Evolutionary conservation across 2,888 invertebrate species (phyloP), one percentile per base, ranked within the genome.

Genomic region (Parthenolecanium corni): DNA sequence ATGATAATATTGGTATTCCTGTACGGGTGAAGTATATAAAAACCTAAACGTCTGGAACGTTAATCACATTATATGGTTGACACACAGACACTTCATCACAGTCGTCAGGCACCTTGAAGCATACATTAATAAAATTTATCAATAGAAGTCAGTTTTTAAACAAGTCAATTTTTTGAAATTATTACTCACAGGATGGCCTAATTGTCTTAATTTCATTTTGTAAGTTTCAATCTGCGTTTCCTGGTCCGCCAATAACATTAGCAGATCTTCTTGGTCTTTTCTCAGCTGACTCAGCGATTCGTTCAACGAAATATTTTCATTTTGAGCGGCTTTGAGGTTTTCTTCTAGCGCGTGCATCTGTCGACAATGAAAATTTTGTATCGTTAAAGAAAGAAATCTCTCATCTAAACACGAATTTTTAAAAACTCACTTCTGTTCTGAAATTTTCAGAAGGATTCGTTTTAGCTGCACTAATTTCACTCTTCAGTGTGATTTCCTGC

Each of bases 221-320:
- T 85, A 88, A 56, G 80, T 76, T 51, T 76, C 77, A 40, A 90
- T 74, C 73, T 86, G 86, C 51, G 73, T 72, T 69, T 85, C 95
- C 78, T 96, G 94, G 73, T 96, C 92, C 0, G 90, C 85, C 42
- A 97, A 76, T 64, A 97, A 75, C 70, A 89, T 86, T 63, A 97
- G 74, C 66, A 97, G 75, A 74, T 96, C 94, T 69, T 97, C 96
- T 73, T 96, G 95, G 71, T 97, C 96, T 71, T 85, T 89, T 71
- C 80, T 82, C 66, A 91, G 71, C 67, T 79, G 79, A 0, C 73
- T 47, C 12, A 54, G 31, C 1, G 36, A 51, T 16, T 54, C 54
- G 31, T 36, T 53, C 46, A 63, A 53, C 36, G 42, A 36, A n/a
- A 20, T 18, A 14, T 54, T 23, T 38, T 63, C 52, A n/a, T 46